These are phyloP conservation scores for Mayetiola destructor DNA, from an alignment of 2,888 invertebrate species.

Conservation along the genomic window DNA sequence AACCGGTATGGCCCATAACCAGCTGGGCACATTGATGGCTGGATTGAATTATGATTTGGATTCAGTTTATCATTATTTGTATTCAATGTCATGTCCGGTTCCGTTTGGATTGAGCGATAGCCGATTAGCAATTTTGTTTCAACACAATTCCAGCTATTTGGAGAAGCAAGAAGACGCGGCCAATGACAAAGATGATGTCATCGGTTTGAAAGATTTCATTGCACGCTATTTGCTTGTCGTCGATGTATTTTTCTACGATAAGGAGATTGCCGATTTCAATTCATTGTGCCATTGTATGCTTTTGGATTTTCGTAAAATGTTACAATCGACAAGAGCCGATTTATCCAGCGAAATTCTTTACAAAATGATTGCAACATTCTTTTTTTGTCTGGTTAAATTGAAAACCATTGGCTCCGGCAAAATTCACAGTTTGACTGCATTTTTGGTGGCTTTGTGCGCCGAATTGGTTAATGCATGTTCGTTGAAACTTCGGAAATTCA, in stretches of 20 bases:
- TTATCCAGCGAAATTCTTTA: slow-evolving; percentile 51
- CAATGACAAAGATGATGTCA: slow-evolving; percentile 33
- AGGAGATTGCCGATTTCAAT: slow-evolving; percentile 47
- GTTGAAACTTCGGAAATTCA: slow-evolving; percentile 34
- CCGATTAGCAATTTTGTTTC: slow-evolving; percentile 62
- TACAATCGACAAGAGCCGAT: slow-evolving; percentile 47
- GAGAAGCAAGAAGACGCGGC: slow-evolving; percentile 35
- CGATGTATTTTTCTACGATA: slow-evolving; percentile 38
- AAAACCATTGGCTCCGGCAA: slow-evolving; percentile 60
- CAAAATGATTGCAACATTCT: slow-evolving; percentile 66
- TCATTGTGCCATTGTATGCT: slow-evolving; percentile 53
- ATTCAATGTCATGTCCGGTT: slow-evolving; percentile 61
- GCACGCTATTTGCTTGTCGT: slow-evolving; percentile 37
- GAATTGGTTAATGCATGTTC: slow-evolving; percentile 39
- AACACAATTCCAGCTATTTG: slow-evolving; percentile 43
- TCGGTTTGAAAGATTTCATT: slow-evolving; percentile 37
- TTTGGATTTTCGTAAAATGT: slow-evolving; percentile 57
- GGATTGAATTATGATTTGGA: slow-evolving; percentile 70
- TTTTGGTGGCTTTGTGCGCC: slow-evolving; percentile 63
- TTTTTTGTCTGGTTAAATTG: slow-evolving; percentile 66
- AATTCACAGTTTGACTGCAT: slow-evolving; percentile 68
- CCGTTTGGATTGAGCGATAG: slow-evolving; percentile 83
- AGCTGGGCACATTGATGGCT: slow-evolving; percentile 75
- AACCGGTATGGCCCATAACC: slow-evolving; percentile 87
- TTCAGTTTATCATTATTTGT: slow-evolving; percentile 78